phyloP scores from a whole-genome alignment of 2,113 vertebrate species.

The Phylloscopus whistleri region DNA sequence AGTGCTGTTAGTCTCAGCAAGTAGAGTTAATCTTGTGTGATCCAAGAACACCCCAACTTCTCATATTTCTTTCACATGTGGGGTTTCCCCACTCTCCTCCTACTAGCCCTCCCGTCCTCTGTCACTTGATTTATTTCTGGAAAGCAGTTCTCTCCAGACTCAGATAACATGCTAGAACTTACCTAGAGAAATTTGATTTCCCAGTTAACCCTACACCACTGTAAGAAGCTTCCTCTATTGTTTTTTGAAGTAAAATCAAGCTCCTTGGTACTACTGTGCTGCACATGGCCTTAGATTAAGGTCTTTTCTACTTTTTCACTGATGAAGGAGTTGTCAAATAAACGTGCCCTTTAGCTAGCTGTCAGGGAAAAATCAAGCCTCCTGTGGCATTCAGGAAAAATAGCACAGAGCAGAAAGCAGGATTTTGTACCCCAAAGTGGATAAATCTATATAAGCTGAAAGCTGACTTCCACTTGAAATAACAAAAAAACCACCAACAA shows the following conservation, averaged over 20 bases:
- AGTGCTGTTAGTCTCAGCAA: background rate
- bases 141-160: background rate
- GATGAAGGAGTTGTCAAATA: slow-evolving; percentile 62
- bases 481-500: background rate
- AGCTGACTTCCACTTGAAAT: slow-evolving; percentile 32
- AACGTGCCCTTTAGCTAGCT: slow-evolving; percentile 57
- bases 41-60: background rate
- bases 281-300: slow-evolving; percentile 36
- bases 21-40: background rate
- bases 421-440: slow-evolving; percentile 44
- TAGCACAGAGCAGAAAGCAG: slow-evolving; percentile 26
- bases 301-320: slow-evolving; percentile 47
- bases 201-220: background rate
- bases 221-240: background rate
- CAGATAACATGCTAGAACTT: background rate
- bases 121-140: background rate
- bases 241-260: background rate
- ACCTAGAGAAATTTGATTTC: background rate
- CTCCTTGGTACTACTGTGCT: background rate
- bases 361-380: slow-evolving; percentile 52
- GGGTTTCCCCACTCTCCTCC: background rate
- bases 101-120: background rate
- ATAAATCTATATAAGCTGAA: slow-evolving; percentile 56
- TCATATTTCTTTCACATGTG: background rate
- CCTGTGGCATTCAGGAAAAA: slow-evolving; percentile 48